These are phyloP conservation scores for Spicauda simplicius DNA, from an alignment of 2,888 invertebrate genomes.

Conservation along the genomic window DNA sequence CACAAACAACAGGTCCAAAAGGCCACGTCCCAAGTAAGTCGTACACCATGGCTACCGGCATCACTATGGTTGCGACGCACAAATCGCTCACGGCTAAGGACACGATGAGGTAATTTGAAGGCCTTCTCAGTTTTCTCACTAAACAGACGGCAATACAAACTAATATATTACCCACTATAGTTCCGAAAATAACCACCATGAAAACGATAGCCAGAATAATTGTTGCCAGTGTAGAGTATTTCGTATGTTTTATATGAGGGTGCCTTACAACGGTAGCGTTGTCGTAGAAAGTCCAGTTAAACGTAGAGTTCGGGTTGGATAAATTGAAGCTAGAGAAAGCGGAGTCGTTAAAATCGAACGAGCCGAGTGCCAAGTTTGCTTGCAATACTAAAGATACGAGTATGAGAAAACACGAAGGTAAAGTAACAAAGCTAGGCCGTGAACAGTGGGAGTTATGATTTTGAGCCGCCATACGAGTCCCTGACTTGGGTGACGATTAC, in stretches of 20 bases:
- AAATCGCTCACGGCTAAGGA: conserved; percentile 98
- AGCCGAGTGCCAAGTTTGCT: conserved; percentile 59
- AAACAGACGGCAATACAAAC: conserved; percentile 98
- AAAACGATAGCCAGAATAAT: conserved; percentile 90
- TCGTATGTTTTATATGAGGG: conserved; percentile 70
- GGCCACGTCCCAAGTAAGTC: conserved; percentile 97
- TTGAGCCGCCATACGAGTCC: conserved; percentile 83
- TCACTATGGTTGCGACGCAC: conserved; percentile 97
- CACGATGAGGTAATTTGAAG: conserved; percentile 96
- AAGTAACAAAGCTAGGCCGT: conserved; percentile 84
- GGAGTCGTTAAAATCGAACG: conserved; percentile 62
- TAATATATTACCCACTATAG: conserved; percentile 94
- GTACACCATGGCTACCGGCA: conserved; percentile 98
- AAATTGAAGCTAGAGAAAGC: conserved; percentile 57
- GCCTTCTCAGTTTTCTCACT: conserved; percentile 94
- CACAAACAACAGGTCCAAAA: conserved; percentile 96
- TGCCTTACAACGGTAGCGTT: conserved; percentile 56
- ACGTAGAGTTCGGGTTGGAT: conserved; percentile 61
- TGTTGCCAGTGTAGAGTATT: conserved; percentile 77
- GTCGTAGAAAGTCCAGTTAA: conserved; percentile 68
- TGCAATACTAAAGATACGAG: conserved; percentile 69
- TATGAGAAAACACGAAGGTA: conserved; percentile 82
- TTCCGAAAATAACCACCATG: conserved; percentile 90
- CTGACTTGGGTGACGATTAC: conserved; percentile 71
- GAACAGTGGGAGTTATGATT: conserved; percentile 72